phyloP scores from a whole-genome alignment of 2,888 invertebrate genomes.

The Chymomyza procnemis region DNA sequence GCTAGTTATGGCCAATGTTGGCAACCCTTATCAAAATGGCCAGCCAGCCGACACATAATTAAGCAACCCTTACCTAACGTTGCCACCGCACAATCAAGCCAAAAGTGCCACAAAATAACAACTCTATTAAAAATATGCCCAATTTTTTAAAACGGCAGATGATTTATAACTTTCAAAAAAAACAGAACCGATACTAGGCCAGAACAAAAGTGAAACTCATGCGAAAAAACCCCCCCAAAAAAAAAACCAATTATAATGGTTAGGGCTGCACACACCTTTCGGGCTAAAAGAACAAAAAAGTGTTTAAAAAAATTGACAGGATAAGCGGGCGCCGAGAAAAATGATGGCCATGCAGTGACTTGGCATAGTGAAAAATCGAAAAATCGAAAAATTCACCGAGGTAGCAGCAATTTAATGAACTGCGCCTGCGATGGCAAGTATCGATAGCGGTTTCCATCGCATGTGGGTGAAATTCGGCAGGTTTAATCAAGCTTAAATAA shows the following conservation, averaged over 20 bases:
- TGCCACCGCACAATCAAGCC: slow-evolving; percentile 20
- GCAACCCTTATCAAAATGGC: slow-evolving; percentile 59
- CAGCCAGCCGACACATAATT: slow-evolving; percentile 47
- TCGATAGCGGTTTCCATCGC: background rate
- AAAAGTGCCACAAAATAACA: slow-evolving; percentile 39
- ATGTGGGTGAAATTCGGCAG: background rate
- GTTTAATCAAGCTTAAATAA: background rate
- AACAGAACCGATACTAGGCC: slow-evolving; percentile 12
- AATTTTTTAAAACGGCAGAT: slow-evolving; percentile 33
- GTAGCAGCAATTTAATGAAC: slow-evolving; percentile 7
- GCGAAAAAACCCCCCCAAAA: slow-evolving; percentile 32
- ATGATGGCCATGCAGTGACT: slow-evolving; percentile 48
- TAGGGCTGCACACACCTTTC: slow-evolving; percentile 48
- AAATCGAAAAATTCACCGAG: background rate
- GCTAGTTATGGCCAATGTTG: background rate
- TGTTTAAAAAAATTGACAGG: slow-evolving; percentile 60
- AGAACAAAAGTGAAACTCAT: slow-evolving; percentile 56
- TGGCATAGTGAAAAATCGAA: background rate
- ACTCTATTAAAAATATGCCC: slow-evolving; percentile 70
- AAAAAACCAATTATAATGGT: slow-evolving; percentile 56
- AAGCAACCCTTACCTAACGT: slow-evolving; percentile 11
- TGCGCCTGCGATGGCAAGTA: background rate
- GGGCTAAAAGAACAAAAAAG: slow-evolving; percentile 48
- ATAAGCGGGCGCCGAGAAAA: slow-evolving; percentile 64
- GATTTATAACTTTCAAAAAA: slow-evolving; percentile 61